Evolutionary conservation across 2,888 invertebrate genomes (phyloP), one percentile per base, ranked within the genome.

Genomic region (Drosophila kanekoi): DNA sequence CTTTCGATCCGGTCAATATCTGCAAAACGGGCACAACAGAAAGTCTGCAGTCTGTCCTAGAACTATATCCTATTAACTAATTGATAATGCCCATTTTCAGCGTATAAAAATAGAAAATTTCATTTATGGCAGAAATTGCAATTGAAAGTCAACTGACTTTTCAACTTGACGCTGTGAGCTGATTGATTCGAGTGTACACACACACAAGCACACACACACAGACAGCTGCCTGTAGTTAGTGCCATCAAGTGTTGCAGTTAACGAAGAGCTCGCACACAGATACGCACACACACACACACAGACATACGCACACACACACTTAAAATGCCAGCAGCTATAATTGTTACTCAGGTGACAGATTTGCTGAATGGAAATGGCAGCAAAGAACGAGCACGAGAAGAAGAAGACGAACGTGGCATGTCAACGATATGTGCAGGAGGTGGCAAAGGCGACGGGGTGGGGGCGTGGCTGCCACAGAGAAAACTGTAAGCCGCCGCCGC

Each of bases 271-370:
- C 40, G 18, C 23, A 52, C 54, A 63, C 67, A 72, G 49, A 38
- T 45, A 33, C 40, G 18, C 23, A 41, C 54, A 63, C 67, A 68
- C 54, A 38, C 48, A 51, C 48, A 69, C 60, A 44, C 5, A n/a
- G n/a, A 43, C 20, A 9, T 49, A 62, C 45, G 51, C 18, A 60
- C 20, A 53, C 64, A 57, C 64, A 85, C 85, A 89, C 88, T 87
- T 85, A 79, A 85, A 79, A 81, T 67, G 89, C 85, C 89, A 82
- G 85, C 86, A 86, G 89, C 83, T 85, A 86, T 86, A 89, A 86
- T 86, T 86, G 89, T 86, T 86, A 89, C 89, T 86, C 85, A 89
- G 85, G 89, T 86, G 89, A 86, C 85, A 89, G 85, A 86, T 89
- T 89, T 88, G 79, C 65, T 76, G 76, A 76, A 76, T 76, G 76